Base-by-base conservation (phyloP, 2,888 invertebrate genomes). In the Sphaerophoria rueppellii region DNA sequence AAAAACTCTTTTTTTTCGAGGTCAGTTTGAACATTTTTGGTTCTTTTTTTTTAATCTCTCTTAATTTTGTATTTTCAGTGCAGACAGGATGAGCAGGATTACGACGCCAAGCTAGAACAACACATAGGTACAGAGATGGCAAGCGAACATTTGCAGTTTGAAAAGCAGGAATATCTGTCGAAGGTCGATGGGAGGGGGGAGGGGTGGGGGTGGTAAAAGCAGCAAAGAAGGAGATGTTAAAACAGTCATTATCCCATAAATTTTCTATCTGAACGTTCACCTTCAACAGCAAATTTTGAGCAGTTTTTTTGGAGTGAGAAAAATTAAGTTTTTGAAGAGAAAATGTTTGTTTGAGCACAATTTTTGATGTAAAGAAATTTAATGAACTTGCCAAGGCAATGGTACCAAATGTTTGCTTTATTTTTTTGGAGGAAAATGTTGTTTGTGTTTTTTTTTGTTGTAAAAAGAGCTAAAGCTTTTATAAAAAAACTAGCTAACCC, bases 191-290 rank as follows among this genome's bases (percentile, higher is more conserved):
- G 61, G 61, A 40, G 14, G n/a, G 16, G 60, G 12, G n/a, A n/a
- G 35, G 46, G 46, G 34, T 46, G 32, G 32, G 9, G 4, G n/a
- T 32, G 4, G 4, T 0, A 11, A 69, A 16, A 7, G 35, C 37
- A 61, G 37, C 34, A 50, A 52, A 57, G 73, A 57, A 70, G 50
- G 83, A 85, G 80, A 85, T 80, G 80, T 85, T 85, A 85, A 80
- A 80, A 75, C 83, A 69, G 72, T 80, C 83, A 85, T 85, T 85
- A 79, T 76, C 80, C 80, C 71, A 85, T 85, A 80, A 85, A 80
- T 85, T 43, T 43, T 80, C 73, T 57, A 52, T 50, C 67, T 71
- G 40, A 71, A 57, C 58, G 40, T 60, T 73, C 73, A 73, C 54
- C 77, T 63, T 70, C 74, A 55, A 55, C 40, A 63, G 55, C 16